These are phyloP conservation scores for Scaptomyza caliginosa DNA, from an alignment of 2,888 invertebrate genomes.

Conservation along the genomic window DNA sequence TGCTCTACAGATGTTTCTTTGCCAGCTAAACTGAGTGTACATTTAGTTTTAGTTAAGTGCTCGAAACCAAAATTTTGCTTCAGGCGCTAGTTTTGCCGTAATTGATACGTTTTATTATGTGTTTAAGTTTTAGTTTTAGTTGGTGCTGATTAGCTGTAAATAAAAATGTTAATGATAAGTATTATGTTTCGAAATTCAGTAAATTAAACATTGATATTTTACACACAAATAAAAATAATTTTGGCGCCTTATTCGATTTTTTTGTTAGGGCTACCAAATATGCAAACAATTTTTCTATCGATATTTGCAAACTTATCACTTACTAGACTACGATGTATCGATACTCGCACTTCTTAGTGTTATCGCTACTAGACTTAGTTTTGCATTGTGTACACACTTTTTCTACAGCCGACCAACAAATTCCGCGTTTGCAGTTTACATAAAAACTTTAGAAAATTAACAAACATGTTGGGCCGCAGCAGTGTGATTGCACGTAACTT, in stretches of 20 bases:
- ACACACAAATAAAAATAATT: neutral
- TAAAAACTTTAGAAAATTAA: constrained; percentile 35
- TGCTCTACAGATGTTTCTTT: constrained; percentile 77
- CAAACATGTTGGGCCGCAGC: constrained; percentile 82
- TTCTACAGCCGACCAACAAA: constrained; percentile 33
- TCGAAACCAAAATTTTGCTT: constrained; percentile 61
- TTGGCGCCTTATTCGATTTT: neutral
- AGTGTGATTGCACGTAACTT: constrained; percentile 81
- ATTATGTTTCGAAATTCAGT: constrained; percentile 33
- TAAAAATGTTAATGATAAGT: constrained; percentile 16
- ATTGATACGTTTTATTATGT: constrained; percentile 32
- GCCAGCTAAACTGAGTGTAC: constrained; percentile 44
- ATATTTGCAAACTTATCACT: neutral
- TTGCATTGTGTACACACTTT: constrained; percentile 45
- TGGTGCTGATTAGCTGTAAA: constrained; percentile 61
- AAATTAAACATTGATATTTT: constrained; percentile 45
- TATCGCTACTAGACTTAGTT: constrained; percentile 9
- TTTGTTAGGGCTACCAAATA: neutral
- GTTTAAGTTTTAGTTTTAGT: constrained; percentile 43
- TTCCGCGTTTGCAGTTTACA: constrained; percentile 38
- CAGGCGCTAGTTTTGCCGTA: constrained; percentile 40
- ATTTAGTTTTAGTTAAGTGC: constrained; percentile 62
- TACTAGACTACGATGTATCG: constrained; percentile 30
- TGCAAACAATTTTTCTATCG: constrained; percentile 4
- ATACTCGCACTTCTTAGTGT: neutral